phyloP scores from a whole-genome alignment of 1,140 invertebrate genomes.

The Nixonia krombeini region DNA sequence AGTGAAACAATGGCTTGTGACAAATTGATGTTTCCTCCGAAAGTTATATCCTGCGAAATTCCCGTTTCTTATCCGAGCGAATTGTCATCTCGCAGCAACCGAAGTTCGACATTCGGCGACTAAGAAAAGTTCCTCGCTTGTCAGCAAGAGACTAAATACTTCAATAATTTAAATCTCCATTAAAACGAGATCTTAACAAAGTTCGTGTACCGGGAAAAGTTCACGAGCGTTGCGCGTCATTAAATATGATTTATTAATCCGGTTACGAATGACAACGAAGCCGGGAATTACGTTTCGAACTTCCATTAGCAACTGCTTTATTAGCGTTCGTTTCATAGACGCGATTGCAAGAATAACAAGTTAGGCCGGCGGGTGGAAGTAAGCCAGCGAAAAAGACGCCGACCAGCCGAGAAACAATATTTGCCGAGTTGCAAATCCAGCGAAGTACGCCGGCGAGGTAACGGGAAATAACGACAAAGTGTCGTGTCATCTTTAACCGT shows the following conservation, averaged over 20 bases:
- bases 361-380: too few relatives aligned
- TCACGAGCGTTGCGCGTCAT: constrained; percentile 15
- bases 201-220: constrained; percentile 14
- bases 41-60: too few relatives aligned
- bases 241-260: constrained; percentile 18
- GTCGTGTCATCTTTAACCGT: constrained; percentile 16
- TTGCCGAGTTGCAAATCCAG: too few relatives aligned
- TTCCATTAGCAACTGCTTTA: constrained; percentile 28
- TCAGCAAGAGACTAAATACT: neutral
- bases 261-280: constrained; percentile 15
- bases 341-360: too few relatives aligned
- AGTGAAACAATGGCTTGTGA: too few relatives aligned
- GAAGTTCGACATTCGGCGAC: neutral
- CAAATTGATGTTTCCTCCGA: too few relatives aligned
- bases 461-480: constrained; percentile 16
- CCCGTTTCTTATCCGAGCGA: neutral
- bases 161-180: constrained; percentile 12
- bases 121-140: neutral
- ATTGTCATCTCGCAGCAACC: neutral
- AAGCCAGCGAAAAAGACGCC: too few relatives aligned
- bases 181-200: constrained; percentile 13
- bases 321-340: too few relatives aligned
- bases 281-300: constrained; percentile 25
- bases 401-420: too few relatives aligned
- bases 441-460: too few relatives aligned